Percentiles rank a stretch among this genome's conserved stretches.
Conservation (phyloP, 2,888 invertebrate genomes). For the Leptogaster cylindrica region DNA sequence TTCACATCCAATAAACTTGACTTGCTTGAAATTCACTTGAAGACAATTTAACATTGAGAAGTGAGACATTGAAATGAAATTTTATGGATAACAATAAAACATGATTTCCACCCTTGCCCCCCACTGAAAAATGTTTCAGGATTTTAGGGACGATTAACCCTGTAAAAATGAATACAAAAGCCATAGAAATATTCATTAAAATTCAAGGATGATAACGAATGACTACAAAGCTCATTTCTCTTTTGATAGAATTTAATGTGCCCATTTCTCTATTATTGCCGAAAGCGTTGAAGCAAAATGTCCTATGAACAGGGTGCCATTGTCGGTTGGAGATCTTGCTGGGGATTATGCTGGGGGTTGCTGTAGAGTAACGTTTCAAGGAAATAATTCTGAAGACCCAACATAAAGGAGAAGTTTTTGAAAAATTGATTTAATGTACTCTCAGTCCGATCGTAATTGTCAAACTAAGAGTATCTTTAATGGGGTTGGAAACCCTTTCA, state of each 20-base stretch:
- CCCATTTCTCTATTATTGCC: conserved; percentile 37
- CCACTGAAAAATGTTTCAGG: conserved; percentile 26
- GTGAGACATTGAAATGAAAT: conserved; percentile 38
- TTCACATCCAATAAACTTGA: too few relatives aligned
- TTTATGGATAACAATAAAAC: conserved; percentile 35
- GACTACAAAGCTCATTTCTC: conserved; percentile 28
- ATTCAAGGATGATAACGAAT: conserved; percentile 36
- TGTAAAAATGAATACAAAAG: conserved; percentile 23
- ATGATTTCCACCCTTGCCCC: conserved; percentile 23
- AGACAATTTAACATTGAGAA: conserved; percentile 38
- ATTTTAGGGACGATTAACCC: conserved; percentile 38
- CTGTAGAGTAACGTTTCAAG: too few relatives aligned
- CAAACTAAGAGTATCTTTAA: conserved; percentile 3
- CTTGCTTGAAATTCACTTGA: conserved; percentile 26
- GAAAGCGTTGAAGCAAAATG: background rate
- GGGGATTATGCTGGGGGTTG: too few relatives aligned
- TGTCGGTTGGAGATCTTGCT: too few relatives aligned
- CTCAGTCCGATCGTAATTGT: background rate
- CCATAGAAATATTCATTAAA: conserved; percentile 34
- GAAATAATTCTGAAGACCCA: too few relatives aligned
- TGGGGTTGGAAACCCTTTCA: background rate
- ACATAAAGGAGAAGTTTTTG: background rate
- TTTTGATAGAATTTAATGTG: conserved; percentile 31
- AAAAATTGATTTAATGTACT: background rate
- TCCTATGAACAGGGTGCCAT: background rate